A percentile compares a stretch with the other conserved stretches of the same genome.
Evolutionary conservation across 2,797 vertebrate genomes (phyloP).

Genomic region (Sarcophilus harrisii): DNA sequence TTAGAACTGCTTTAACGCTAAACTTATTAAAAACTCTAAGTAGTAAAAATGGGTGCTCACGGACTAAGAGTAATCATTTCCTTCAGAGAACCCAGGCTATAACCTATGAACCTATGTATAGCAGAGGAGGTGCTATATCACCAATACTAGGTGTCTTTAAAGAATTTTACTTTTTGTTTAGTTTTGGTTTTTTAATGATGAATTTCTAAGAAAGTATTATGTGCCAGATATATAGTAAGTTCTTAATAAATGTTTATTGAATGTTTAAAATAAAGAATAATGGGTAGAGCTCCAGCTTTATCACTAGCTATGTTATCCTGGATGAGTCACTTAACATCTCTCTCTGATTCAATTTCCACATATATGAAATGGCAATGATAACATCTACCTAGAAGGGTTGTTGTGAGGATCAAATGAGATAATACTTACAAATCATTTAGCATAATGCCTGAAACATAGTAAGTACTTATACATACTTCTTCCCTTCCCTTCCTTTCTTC

Average conservation of each 20-base stretch:
- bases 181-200: not conserved
- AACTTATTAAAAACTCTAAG: not conserved
- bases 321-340: not conserved
- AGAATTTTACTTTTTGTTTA: not conserved
- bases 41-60: not conserved
- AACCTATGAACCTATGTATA: not conserved
- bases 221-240: not conserved
- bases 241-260: not conserved
- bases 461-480: not conserved
- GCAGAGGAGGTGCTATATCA: not conserved
- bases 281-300: not conserved
- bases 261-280: not conserved
- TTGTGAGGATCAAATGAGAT: not conserved
- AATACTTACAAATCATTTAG: not conserved
- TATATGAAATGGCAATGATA: not conserved
- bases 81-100: not conserved
- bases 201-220: not conserved
- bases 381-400: not conserved
- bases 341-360: not conserved
- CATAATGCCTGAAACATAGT: not conserved
- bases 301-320: not conserved
- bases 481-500: not conserved
- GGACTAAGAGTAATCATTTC: not conserved
- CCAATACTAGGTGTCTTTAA: not conserved
- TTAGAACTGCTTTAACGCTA: not conserved